Base-by-base conservation (phyloP, 2,888 invertebrate species). In the Seira musarum region DNA sequence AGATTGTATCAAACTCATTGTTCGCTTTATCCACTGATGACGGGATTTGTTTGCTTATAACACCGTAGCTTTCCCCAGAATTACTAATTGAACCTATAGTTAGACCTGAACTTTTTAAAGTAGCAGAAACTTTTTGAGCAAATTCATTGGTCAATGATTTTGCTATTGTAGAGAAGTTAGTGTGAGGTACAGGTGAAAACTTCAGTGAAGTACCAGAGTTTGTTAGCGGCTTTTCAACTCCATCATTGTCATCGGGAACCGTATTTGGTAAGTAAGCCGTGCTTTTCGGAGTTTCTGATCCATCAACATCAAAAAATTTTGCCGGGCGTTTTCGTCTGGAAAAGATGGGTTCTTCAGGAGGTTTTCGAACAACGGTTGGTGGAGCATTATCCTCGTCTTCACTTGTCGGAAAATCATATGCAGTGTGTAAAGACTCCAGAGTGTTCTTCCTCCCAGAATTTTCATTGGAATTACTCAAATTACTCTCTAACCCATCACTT, bases 21-120 rank as follows among this genome's bases (percentile, higher is more conserved):
- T 87, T 86, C 90, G 89, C 88, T 90, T 89, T 10, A 89, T 88
- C 86, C 75, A 88, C 88, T 24, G 88, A 80, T 17, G 74, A 76
- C 63, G 73, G 82, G 63, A 67, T 74, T 17, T 78, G 70, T 24
- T 21, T 78, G 24, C 66, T 70, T 13, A 82, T 24, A 13, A 19
- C 73, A 49, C 78, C 67, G 53, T 78, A 81, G 6, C 60, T 87
- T 64, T 87, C 82, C 73, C 86, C 57, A 3, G 22, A 1, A 19
- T 60, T n/a, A n/a, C n/a, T 30, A 15, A 15, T n/a, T 3, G 0
- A n/a, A 13, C 17, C 61, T 25, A 3, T 30, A 17, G 61, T 8
- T 17, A 15, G 19, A 6, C 40, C 10, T n/a, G 65, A 35, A 19
- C 60, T 25, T 22, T 65, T 17, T 25, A 49, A 30, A 10, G 19